Conservation (phyloP, 2,888 invertebrate species). For the Malachius bipustulatus region DNA sequence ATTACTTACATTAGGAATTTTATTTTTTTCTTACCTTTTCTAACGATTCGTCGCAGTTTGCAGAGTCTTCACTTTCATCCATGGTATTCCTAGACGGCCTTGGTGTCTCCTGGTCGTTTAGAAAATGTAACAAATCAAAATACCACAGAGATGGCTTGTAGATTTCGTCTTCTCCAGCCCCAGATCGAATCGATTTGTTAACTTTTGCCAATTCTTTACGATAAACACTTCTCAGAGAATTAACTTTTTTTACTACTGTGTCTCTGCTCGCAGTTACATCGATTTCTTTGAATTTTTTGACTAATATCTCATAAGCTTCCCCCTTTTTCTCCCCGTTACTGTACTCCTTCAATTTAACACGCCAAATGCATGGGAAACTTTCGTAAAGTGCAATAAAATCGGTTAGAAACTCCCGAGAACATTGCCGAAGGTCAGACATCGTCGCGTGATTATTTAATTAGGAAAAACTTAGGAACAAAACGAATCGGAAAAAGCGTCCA, state of each 20-base stretch:
- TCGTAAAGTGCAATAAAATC: conserved; percentile 21
- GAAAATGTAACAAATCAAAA: conserved; percentile 8
- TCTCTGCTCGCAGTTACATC: conserved; percentile 14
- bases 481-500: too few species aligned
- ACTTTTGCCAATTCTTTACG: conserved; percentile 19
- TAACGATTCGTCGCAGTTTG: too few species aligned
- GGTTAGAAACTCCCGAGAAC: conserved; percentile 17
- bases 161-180: conserved; percentile 10
- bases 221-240: conserved; percentile 18
- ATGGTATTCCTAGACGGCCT: too few species aligned
- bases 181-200: conserved; percentile 10
- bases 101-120: conserved; percentile 9
- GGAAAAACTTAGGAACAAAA: too few species aligned
- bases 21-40: too few species aligned
- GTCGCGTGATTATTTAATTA: too few species aligned
- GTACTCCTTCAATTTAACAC: conserved; percentile 20
- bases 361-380: conserved; percentile 21
- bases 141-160: conserved; percentile 10
- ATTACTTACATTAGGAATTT: too few species aligned
- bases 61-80: too few species aligned
- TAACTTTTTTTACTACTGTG: conserved; percentile 20
- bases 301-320: conserved; percentile 16
- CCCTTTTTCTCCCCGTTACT: conserved; percentile 18
- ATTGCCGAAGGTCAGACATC: too few species aligned
- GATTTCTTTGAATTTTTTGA: conserved; percentile 16